Evolutionary conservation across 2,797 vertebrate species (phyloP), one percentile per base, ranked within the genome.

Genomic region (Typhlichthys eigenmanni): DNA sequence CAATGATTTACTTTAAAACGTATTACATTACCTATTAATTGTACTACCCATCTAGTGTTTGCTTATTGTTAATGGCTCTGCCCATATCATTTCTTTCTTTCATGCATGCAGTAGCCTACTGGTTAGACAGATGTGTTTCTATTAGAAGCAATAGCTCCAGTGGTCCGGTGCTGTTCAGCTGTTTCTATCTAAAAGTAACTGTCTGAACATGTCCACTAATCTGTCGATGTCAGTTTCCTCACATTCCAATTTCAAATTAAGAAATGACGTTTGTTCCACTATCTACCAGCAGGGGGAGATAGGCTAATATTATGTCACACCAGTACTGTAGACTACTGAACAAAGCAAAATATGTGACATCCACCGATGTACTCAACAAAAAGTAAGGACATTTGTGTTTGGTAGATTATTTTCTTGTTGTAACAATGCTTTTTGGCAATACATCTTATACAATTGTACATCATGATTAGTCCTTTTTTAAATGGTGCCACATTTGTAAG

Each of bases 131-230:
- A 12, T 53, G 51, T 12, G 14, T 53, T 16, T 53, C 24, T 54
- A 14, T 55, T 38, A 60, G 58, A 43, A 43, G 9, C 38, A 8
- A 9, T 43, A 43, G 24, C 24, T 29, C 24, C 24, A 29, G 38
- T 43, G 38, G 38, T 58, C 13, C 58, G 19, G n/a, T 13, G 1
- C 43, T 63, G 6, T 10, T 51, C 2, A 47, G 60, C 34, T 62
- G 61, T 64, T 71, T 68, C 5, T 49, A 72, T 64, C 68, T 73
- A 75, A 14, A 34, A 75, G 78, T 63, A 62, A 62, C 78, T 90
- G 92, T 85, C 89, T 80, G 73, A 85, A 92, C 92, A 92, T 12
- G 90, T 85, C 78, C 59, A 1, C 53, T 24, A 66, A 60, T 69
- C 80, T 24, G 78, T 50, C 74, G 51, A 71, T 52, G 78, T 79